These are phyloP conservation scores for Temnothorax curvispinosus DNA, from an alignment of 1,140 invertebrate species.

Conservation along the genomic window DNA sequence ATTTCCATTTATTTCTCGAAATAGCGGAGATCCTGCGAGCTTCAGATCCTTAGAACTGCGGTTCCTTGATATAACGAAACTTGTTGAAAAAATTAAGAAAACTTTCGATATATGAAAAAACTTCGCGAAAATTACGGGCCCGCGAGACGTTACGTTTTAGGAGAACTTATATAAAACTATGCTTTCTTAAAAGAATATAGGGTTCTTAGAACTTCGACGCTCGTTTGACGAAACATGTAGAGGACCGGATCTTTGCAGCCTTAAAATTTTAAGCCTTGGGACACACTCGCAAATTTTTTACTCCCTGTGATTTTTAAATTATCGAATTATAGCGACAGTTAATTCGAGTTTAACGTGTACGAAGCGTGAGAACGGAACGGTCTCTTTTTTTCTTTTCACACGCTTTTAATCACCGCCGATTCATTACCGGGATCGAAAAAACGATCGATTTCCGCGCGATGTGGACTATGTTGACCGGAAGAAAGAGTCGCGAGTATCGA, in stretches of 20 bases:
- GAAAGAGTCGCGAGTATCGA: constrained; percentile 2
- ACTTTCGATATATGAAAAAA: neutral
- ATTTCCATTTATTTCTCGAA: neutral
- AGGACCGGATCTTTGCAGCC: neutral
- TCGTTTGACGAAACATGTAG: neutral
- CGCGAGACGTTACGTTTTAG: constrained; percentile 6
- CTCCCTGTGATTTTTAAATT: constrained; percentile 4
- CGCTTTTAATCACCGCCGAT: neutral
- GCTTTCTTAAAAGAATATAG: neutral
- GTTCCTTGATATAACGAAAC: neutral
- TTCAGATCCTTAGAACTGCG: constrained; percentile 1
- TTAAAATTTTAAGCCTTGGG: neutral
- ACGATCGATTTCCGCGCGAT: constrained; percentile 4
- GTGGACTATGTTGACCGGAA: neutral
- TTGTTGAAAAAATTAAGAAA: neutral
- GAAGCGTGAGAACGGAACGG: neutral
- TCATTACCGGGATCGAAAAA: neutral
- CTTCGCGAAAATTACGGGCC: neutral
- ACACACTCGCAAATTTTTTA: neutral
- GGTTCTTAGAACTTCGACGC: constrained; percentile 1
- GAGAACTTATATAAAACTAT: neutral
- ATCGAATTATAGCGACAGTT: neutral
- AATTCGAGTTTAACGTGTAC: constrained; percentile 3
- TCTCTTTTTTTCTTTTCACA: neutral
- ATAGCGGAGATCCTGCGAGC: neutral